Percentiles rank a stretch among this genome's conserved stretches.
These are phyloP conservation scores for Cantharis rufa DNA, from an alignment of 2,888 invertebrate species.

Conservation along the genomic window DNA sequence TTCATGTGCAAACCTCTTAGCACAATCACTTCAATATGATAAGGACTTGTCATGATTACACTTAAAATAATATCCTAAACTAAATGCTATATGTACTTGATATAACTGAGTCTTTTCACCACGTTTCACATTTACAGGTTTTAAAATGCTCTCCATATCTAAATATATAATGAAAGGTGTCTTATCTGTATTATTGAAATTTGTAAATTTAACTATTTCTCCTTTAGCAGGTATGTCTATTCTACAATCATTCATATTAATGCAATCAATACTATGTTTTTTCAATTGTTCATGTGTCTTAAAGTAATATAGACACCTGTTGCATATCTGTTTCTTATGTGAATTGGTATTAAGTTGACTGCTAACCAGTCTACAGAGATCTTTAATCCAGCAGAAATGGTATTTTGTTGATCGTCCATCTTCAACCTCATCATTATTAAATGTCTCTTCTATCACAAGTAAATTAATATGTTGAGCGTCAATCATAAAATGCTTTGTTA, in stretches of 20 bases:
- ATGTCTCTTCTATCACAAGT: neutral
- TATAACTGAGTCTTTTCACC: neutral
- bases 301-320: neutral
- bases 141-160: slow-evolving; percentile 20
- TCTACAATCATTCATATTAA: neutral
- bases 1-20: slow-evolving; percentile 34
- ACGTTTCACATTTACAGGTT: neutral
- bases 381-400: neutral
- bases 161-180: neutral
- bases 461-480: neutral
- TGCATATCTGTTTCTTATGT: neutral
- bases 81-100: slow-evolving; percentile 28
- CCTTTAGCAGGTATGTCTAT: neutral
- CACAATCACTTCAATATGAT: slow-evolving; percentile 34
- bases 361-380: neutral
- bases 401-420: neutral
- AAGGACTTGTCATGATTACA: slow-evolving; percentile 36
- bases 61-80: slow-evolving; percentile 36
- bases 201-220: neutral
- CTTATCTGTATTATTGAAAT: slow-evolving; percentile 15
- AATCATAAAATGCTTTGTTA: neutral
- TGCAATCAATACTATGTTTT: neutral
- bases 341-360: neutral
- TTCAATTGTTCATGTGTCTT: neutral
- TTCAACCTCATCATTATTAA: neutral